Evolutionary conservation across 2,797 vertebrate genomes (phyloP).

Genomic region (Falco berigora): DNA sequence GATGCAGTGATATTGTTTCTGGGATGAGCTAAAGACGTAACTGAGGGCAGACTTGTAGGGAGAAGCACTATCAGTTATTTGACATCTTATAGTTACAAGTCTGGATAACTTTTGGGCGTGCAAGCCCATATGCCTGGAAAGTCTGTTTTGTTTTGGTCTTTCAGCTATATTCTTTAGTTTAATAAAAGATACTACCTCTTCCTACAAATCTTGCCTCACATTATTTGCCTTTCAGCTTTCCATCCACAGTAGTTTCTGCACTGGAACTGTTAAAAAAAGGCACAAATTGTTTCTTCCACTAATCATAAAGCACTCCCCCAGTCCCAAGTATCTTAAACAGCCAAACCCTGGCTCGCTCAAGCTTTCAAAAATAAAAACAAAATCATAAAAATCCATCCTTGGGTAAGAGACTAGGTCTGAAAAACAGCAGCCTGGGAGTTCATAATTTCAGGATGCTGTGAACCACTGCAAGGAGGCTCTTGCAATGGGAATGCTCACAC

Average conservation of each 20-base stretch:
- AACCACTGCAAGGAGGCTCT: background rate
- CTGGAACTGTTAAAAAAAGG: slow-evolving; percentile 4
- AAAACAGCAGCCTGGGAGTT: background rate
- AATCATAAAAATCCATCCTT: background rate
- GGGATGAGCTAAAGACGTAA: background rate
- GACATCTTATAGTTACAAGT: background rate
- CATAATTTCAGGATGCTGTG: background rate
- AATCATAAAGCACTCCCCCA: background rate
- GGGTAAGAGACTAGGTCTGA: background rate
- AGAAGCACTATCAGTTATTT: background rate
- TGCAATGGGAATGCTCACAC: background rate
- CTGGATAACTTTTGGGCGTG: background rate
- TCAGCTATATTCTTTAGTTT: slow-evolving; percentile 9
- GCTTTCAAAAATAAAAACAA: slow-evolving; percentile 40
- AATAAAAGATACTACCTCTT: slow-evolving; percentile 17
- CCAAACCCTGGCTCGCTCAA: background rate
- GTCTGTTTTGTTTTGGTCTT: background rate
- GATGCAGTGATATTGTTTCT: background rate
- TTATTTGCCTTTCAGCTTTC: slow-evolving; percentile 7
- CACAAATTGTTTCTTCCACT: background rate
- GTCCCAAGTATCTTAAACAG: background rate
- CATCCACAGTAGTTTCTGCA: background rate
- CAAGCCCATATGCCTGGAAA: background rate
- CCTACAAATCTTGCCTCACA: background rate
- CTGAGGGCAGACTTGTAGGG: background rate